Base-by-base conservation (phyloP, 2,113 vertebrate species). In the Sander lucioperca region DNA sequence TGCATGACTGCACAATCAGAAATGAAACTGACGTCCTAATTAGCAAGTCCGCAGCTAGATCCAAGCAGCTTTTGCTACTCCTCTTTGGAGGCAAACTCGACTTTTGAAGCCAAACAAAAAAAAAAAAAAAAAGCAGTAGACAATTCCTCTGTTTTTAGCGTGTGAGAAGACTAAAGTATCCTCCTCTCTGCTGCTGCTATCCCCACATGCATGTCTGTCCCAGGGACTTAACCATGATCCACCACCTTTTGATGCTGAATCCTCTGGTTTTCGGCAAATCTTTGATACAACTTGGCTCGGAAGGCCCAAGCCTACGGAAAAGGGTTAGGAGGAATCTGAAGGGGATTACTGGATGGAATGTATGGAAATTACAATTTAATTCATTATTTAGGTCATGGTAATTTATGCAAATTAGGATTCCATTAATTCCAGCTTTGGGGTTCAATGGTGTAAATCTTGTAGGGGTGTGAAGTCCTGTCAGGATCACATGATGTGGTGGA, bases 341-440 rank as follows among this genome's bases (percentile, higher is more conserved):
- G 39, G 88, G 89, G 88, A 89, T 92, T 88, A 86, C 43, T 33
- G 79, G 86, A 86, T 30, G 27, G 58, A 88, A 88, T 30, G 27
- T 92, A 94, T 93, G 90, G 87, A 93, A 93, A 93, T 93, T 87
- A 90, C 80, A 87, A 74, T 90, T 83, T 89, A 88, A 90, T 90
- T 91, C 84, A 91, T 89, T 81, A 91, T 89, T 89, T 85, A 73
- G 74, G 88, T 71, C 89, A 93, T 87, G 90, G 54, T 88, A 93
- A 94, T 90, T 89, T 74, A 93, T 91, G 92, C 84, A 91, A 93
- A 94, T 87, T 76, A 85, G 23, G 75, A 59, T 70, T 91, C 89
- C 18, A 89, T 88, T 89, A 82, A 87, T 89, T 86, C 90, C 58
- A 73, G 85, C 71, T 89, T 80, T 75, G 84, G 79, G 84, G 84